Conservation (phyloP, 2,113 vertebrate species). For the Rafetus swinhoei region DNA sequence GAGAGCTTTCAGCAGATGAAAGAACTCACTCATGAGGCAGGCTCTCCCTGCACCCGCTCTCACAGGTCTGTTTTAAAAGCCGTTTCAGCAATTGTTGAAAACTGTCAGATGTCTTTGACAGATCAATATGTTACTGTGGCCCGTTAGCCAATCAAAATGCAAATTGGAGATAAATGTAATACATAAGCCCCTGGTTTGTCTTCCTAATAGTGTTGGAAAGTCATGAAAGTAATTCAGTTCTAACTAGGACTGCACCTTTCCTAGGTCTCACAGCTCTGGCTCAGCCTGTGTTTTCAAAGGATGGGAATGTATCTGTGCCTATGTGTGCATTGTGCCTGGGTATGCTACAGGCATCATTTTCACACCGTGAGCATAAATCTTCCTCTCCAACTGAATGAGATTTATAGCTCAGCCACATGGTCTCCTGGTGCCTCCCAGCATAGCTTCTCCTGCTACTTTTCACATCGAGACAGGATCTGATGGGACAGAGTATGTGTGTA, state of each 20-base stretch:
- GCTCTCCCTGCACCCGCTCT: conserved; percentile 37
- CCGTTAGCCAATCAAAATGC: conserved; percentile 80
- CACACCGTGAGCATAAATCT: conserved; percentile 65
- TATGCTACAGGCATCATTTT: conserved; percentile 26
- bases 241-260: conserved; percentile 62
- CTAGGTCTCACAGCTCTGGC: conserved; percentile 25
- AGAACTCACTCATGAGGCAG: conserved; percentile 70
- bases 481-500: not conserved
- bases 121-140: conserved; percentile 77
- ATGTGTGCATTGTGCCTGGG: not conserved
- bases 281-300: conserved; percentile 27
- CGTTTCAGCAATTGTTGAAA: conserved; percentile 75
- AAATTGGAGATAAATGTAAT: conserved; percentile 79
- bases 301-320: not conserved
- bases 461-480: not conserved
- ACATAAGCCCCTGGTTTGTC: conserved; percentile 75
- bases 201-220: conserved; percentile 72
- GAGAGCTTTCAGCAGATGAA: conserved; percentile 70
- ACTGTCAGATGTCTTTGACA: conserved; percentile 77
- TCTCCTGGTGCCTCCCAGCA: conserved; percentile 38
- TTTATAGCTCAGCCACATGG: conserved; percentile 68
- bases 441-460: conserved; percentile 37
- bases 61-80: conserved; percentile 74
- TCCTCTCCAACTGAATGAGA: conserved; percentile 63
- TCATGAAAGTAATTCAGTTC: conserved; percentile 75